phyloP scores from a whole-genome alignment of 2,797 vertebrate genomes.

The Salmo trutta region DNA sequence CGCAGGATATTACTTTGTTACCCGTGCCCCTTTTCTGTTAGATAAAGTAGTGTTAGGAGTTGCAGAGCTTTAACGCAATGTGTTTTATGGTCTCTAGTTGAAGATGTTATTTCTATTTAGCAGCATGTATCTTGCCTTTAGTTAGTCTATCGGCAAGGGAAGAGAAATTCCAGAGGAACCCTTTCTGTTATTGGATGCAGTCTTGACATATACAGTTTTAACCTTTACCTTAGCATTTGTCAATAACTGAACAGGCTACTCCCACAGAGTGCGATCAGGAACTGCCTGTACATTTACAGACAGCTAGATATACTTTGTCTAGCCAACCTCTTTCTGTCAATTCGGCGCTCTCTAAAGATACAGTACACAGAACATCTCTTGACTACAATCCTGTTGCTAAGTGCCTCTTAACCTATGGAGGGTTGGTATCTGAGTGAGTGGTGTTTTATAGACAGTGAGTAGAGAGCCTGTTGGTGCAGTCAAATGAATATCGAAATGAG shows the following conservation, averaged over 20 bases:
- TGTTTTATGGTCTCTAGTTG: too few species aligned
- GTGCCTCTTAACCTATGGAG: slow-evolving; percentile 10
- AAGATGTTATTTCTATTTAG: too few species aligned
- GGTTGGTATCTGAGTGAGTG: neutral
- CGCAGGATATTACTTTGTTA: neutral
- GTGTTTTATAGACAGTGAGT: neutral
- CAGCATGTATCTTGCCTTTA: too few species aligned
- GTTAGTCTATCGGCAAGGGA: too few species aligned
- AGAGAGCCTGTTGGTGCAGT: slow-evolving; percentile 1
- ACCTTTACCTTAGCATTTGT: too few species aligned
- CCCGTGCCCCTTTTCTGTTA: neutral
- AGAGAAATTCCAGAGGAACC: too few species aligned
- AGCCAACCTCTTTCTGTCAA: neutral
- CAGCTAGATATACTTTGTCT: neutral
- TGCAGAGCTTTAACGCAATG: too few species aligned
- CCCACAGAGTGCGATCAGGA: too few species aligned
- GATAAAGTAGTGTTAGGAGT: neutral
- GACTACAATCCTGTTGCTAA: neutral
- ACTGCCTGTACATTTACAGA: too few species aligned
- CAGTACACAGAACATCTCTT: neutral
- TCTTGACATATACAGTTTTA: too few species aligned
- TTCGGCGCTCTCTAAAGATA: neutral
- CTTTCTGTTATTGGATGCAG: too few species aligned
- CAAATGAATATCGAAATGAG: slow-evolving; percentile 11
- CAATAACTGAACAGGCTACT: too few species aligned